Base-by-base conservation (phyloP, 2,888 invertebrate genomes). In the Macaria liturata region DNA sequence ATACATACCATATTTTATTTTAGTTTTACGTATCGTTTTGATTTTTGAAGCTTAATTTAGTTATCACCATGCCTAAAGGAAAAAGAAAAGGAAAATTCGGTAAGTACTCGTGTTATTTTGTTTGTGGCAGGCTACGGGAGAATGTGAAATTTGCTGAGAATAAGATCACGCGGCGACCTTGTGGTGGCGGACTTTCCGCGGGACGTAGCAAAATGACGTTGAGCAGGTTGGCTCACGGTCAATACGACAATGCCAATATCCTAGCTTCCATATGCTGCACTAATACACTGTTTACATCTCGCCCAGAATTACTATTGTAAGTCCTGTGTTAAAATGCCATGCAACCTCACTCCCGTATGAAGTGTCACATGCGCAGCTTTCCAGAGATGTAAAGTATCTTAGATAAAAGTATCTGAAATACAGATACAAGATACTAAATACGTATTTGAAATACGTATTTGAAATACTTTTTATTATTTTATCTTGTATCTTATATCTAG, bases 71-170 rank as follows among this genome's bases (percentile, higher is more conserved):
- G 95, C 95, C 95, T 87, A 95, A 95, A 94, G 94, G 95, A 88
- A 94, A 94, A 92, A 94, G 94, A 91, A 95, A 94, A 93, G 94
- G 94, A 92, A 95, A 95, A 93, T 94, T 93, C 90, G 94, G 95
- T 95, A 78, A 93, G 94, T 82, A 59, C 58, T 53, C 47, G 43
- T 42, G 9, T 47, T 47, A 44, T 58, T 50, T 49, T 48, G 57
- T 49, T 47, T 47, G 49, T 61, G 48, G 34, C 44, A 56, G 57
- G 57, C 57, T 57, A 52, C 62, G 53, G 54, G 61, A 61, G 59
- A 69, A 59, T 70, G 67, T 67, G 70, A 72, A 80, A 79, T 84
- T 78, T 76, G 78, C 80, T 72, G 77, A 78, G 78, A 83, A 81
- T 84, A 81, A 83, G 80, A 88, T 88, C 89, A 91, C 90, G 91